Conservation (phyloP, 2,797 vertebrate species). For the Poecilia gillii region DNA sequence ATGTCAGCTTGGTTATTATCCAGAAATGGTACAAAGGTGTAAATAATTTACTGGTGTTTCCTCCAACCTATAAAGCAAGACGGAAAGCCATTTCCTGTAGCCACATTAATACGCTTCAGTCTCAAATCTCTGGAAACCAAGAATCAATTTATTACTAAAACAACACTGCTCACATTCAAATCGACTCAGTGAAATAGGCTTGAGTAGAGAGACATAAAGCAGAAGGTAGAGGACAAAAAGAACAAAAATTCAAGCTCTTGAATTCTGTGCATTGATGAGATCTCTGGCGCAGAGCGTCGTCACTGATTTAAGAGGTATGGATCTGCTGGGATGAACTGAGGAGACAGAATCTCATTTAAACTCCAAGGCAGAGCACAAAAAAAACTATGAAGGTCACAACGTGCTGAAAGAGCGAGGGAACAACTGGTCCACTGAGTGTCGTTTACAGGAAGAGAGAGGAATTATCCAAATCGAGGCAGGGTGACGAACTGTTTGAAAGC, state of each 20-base stretch:
- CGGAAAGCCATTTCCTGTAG: no score
- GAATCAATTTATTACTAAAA: conserved; percentile 29
- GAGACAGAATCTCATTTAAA: conserved; percentile 14
- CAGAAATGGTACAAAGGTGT: no score
- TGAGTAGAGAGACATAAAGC: not conserved
- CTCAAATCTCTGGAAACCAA: conserved; percentile 14
- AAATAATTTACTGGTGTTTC: no score
- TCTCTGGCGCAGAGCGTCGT: not conserved
- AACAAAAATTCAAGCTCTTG: not conserved
- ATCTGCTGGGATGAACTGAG: conserved; percentile 8
- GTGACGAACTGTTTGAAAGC: conserved; percentile 26
- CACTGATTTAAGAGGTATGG: not conserved
- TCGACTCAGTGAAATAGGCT: not conserved
- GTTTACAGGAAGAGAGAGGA: conserved; percentile 15
- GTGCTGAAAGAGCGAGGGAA: not conserved
- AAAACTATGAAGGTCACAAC: conserved; percentile 25
- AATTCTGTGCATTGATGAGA: not conserved
- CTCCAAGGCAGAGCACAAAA: not conserved
- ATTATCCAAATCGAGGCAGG: conserved; percentile 38
- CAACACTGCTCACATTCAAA: not conserved
- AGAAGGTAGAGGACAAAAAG: not conserved
- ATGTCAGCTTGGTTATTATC: no score
- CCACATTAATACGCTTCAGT: no score
- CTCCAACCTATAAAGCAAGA: no score
- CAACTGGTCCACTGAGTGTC: conserved; percentile 24